Conservation (phyloP, 2,888 invertebrate genomes). For the Aradus depressus region DNA sequence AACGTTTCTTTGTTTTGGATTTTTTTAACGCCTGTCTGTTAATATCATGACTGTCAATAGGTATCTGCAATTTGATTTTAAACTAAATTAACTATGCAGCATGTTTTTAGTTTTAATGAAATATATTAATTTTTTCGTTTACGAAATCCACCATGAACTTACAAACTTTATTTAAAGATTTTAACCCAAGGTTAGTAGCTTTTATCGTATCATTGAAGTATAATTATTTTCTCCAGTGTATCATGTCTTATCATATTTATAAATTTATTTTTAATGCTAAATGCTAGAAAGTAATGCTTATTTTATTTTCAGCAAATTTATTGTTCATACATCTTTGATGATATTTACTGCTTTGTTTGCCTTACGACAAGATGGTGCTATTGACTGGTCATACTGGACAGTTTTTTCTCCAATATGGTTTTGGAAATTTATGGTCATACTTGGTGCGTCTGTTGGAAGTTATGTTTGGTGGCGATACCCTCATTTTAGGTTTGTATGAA, state of each 20-base stretch:
- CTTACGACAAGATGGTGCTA: conserved; percentile 73
- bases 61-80: too few species aligned
- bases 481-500: conserved; percentile 82
- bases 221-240: conserved; percentile 2
- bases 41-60: too few species aligned
- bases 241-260: not conserved
- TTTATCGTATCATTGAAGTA: not conserved
- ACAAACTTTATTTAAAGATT: conserved; percentile 79
- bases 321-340: conserved; percentile 87
- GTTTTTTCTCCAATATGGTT: conserved; percentile 95
- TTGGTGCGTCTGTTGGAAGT: conserved; percentile 83
- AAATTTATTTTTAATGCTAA: not conserved
- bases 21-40: too few species aligned
- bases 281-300: not conserved
- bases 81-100: not conserved
- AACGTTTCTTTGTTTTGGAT: too few species aligned
- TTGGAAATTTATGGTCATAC: conserved; percentile 86
- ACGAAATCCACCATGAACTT: conserved; percentile 54
- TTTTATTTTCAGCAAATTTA: conserved; percentile 73
- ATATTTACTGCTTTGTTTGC: conserved; percentile 85
- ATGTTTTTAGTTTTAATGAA: not conserved
- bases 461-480: conserved; percentile 95
- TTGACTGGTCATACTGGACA: conserved; percentile 91
- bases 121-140: not conserved
- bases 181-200: conserved; percentile 68